These are phyloP conservation scores for Trinorchestia longiramus DNA, from an alignment of 1,140 invertebrate species.

Conservation along the genomic window DNA sequence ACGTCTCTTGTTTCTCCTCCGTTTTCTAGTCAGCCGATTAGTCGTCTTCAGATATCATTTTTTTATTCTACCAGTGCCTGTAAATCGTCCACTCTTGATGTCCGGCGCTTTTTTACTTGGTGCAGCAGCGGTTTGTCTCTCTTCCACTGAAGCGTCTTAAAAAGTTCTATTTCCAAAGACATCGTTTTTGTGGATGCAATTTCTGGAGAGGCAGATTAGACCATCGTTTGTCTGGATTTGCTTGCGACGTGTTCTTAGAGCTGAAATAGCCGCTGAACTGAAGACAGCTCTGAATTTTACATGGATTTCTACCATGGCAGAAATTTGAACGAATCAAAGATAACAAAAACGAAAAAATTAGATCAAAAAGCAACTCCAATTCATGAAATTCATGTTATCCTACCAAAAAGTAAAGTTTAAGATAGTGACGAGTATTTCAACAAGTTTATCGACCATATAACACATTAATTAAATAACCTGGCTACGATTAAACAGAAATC, in stretches of 20 bases:
- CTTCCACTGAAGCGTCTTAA: constrained; percentile 4
- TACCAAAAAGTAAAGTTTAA: background rate
- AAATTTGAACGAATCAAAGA: background rate
- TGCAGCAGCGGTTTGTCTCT: constrained; percentile 24
- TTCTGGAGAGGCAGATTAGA: constrained; percentile 37
- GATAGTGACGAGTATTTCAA: background rate
- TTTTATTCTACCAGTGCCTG: background rate
- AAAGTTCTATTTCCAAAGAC: background rate
- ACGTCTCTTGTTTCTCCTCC: background rate
- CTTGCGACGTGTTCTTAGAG: background rate
- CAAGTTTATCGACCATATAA: background rate
- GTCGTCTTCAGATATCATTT: background rate
- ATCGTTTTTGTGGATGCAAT: constrained; percentile 22
- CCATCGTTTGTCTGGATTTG: constrained; percentile 45
- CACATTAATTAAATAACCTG: too few relatives aligned
- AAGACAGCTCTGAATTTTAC: background rate
- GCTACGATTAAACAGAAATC: too few relatives aligned
- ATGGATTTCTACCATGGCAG: background rate
- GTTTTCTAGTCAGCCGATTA: background rate
- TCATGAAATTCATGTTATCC: background rate
- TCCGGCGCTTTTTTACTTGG: background rate
- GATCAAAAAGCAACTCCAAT: background rate
- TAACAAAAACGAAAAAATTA: background rate
- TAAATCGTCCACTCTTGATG: background rate
- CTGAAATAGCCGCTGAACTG: background rate